phyloP scores from a whole-genome alignment of 2,113 vertebrate genomes.

The Oreochromis spilurus region DNA sequence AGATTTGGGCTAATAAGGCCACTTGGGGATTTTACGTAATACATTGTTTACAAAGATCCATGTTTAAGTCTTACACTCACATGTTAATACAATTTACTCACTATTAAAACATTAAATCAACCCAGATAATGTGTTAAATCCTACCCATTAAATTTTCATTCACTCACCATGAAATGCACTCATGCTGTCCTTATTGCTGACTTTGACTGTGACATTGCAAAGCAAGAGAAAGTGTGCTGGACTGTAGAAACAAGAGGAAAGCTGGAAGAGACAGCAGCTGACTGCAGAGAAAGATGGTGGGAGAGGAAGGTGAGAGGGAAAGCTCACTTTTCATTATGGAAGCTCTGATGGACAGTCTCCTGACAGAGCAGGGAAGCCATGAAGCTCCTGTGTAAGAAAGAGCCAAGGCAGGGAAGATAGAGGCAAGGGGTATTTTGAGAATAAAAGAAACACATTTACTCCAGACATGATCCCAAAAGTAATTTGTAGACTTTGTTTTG shows the following conservation, averaged over 20 bases:
- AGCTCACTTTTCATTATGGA: slow-evolving; percentile 33
- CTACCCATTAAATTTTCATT: neutral
- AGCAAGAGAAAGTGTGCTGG: neutral
- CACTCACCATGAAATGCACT: neutral
- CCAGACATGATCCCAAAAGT: neutral
- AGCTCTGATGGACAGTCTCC: slow-evolving; percentile 8
- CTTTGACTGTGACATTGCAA: slow-evolving; percentile 45
- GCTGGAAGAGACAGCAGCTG: slow-evolving; percentile 33
- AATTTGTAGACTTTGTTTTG: neutral
- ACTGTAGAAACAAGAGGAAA: neutral
- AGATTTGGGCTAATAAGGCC: neutral
- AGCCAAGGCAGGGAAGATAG: neutral
- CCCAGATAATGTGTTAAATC: neutral
- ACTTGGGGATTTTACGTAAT: neutral
- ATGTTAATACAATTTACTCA: neutral
- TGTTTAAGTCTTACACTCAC: neutral
- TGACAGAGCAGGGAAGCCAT: neutral
- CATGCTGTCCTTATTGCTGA: neutral
- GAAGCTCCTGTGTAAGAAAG: neutral
- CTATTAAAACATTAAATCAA: neutral
- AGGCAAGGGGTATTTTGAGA: neutral
- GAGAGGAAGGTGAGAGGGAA: neutral
- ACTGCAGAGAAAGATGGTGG: neutral
- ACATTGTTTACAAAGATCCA: neutral
- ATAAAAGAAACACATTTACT: neutral